phyloP scores from a whole-genome alignment of 2,797 vertebrate genomes.

The Rhynchonycteris naso region DNA sequence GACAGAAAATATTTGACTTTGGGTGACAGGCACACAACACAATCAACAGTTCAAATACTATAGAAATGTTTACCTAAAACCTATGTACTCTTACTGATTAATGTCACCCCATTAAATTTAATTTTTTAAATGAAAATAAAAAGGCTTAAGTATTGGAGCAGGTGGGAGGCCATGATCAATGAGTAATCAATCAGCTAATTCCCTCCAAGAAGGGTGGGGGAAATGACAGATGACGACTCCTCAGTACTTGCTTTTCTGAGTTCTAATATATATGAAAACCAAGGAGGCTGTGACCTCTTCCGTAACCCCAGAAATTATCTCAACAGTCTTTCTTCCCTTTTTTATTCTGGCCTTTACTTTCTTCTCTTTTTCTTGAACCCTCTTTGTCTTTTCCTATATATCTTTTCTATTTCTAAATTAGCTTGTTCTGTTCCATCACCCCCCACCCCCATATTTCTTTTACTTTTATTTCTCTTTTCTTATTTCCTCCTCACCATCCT shows the following conservation, averaged over 20 bases:
- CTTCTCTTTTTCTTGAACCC: background rate
- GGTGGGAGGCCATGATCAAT: background rate
- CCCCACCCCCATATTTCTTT: background rate
- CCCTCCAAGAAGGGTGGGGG: background rate
- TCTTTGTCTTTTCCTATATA: background rate
- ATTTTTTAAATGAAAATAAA: too few relatives aligned
- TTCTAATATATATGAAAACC: background rate
- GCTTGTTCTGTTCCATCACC: background rate
- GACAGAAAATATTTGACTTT: too few relatives aligned
- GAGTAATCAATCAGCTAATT: background rate
- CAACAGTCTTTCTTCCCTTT: background rate
- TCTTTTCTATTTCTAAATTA: slow-evolving; percentile 10
- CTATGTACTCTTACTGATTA: too few relatives aligned
- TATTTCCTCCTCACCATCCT: background rate
- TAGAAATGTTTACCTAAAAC: too few relatives aligned
- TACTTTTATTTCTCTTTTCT: background rate
- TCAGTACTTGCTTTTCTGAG: background rate
- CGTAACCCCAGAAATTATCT: background rate
- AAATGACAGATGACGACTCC: background rate
- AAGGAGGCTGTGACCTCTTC: background rate
- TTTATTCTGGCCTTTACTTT: background rate
- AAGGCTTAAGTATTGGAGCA: background rate
- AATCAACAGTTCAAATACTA: too few relatives aligned
- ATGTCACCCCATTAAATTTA: too few relatives aligned
- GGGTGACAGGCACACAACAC: too few relatives aligned